phyloP scores from a whole-genome alignment of 2,113 vertebrate species.

The Nothocercus nigrocapillus region DNA sequence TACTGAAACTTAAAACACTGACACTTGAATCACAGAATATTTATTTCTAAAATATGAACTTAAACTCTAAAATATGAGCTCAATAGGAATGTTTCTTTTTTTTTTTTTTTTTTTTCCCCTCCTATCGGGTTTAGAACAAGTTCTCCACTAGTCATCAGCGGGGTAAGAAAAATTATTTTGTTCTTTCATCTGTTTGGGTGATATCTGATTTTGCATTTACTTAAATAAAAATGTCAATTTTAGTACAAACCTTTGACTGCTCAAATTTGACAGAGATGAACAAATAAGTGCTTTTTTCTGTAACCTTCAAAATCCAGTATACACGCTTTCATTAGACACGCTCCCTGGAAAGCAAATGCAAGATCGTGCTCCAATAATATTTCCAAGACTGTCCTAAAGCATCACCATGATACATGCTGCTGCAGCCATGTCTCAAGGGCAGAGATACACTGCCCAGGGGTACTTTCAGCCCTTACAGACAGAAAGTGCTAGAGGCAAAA shows the following conservation, averaged over 20 bases:
- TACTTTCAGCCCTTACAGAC: neutral
- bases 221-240: neutral
- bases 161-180: neutral
- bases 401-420: neutral
- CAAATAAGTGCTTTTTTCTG: neutral
- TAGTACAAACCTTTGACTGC: neutral
- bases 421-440: neutral
- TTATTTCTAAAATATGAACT: neutral
- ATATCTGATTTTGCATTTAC: neutral
- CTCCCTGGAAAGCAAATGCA: neutral
- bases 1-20: neutral
- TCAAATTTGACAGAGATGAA: neutral
- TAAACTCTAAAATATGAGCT: neutral
- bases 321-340: neutral
- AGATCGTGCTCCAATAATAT: neutral
- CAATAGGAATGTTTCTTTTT: neutral
- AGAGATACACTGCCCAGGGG: neutral
- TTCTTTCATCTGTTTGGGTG: neutral
- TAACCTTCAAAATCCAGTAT: neutral
- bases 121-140: neutral
- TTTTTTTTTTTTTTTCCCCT: neutral
- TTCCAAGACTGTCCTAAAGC: neutral
- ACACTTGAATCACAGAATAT: neutral
- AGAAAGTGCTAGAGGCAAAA: conserved; percentile 16
- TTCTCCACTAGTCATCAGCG: neutral